Base-by-base conservation (phyloP, 2,888 invertebrate species). In the Miltochrista miniata region DNA sequence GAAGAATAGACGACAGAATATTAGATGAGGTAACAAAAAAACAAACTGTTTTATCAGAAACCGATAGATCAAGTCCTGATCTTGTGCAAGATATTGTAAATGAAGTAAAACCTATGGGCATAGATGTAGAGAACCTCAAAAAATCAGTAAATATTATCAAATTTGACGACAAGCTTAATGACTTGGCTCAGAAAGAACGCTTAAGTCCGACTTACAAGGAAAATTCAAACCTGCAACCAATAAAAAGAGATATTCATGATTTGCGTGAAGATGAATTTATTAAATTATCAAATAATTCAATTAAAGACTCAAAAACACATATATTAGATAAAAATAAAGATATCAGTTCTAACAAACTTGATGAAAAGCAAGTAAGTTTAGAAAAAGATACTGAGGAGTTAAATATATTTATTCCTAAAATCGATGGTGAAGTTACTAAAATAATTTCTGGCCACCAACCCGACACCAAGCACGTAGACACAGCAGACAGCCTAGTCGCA, bases 341-440 rank as follows among this genome's bases (percentile, higher is more conserved):
- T 60, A 66, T 57, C 34, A 34, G 59, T 68, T 68, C 69, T 68
- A 54, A 59, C 61, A 54, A 56, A 87, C 85, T 87, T 87, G 87
- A 85, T 83, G 56, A 68, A 60, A 83, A 68, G 83, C 86, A 87
- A 87, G 85, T 85, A 74, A 65, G 81, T 83, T 71, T 73, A 80
- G 86, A 87, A 79, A 83, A 76, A 66, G 72, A 79, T 76, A 68
- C 68, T 54, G 48, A 56, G 37, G 36, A 59, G 34, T 34, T 31
- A 8, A 43, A 53, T 52, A 56, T 68, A 48, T 43, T 12, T 29
- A 12, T 42, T 10, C 40, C 48, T 39, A 4, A 47, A 55, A 63
- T 68, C 69, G 68, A 66, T 66, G 69, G 69, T 69, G 69, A 69
- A 42, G 4, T 29, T 44, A 30, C 38, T 9, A 31, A 41, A 3